Evolutionary conservation across 2,797 vertebrate species (phyloP).

Genomic region (Astyanax mexicanus): DNA sequence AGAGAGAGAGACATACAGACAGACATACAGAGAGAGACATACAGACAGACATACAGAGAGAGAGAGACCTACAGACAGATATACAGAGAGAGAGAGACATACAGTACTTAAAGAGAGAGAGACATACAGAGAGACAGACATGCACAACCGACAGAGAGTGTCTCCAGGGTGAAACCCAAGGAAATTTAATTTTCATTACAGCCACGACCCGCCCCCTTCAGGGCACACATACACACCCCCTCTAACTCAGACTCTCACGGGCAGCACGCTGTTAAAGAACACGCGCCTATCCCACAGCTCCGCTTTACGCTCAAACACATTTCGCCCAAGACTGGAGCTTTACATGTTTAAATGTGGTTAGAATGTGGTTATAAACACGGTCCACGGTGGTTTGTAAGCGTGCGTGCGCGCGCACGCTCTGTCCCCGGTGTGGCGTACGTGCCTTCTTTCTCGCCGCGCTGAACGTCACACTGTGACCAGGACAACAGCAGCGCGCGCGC

Average conservation of each 20-base stretch:
- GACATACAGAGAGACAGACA: too few species aligned
- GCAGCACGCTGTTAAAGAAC: background rate
- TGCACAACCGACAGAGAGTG: too few species aligned
- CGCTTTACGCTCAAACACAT: background rate
- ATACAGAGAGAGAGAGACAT: too few species aligned
- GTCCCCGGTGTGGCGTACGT: constrained; percentile 44
- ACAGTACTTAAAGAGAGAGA: too few species aligned
- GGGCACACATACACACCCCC: background rate
- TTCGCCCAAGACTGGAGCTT: background rate
- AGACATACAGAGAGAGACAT: too few species aligned
- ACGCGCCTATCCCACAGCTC: background rate
- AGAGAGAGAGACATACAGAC: too few species aligned
- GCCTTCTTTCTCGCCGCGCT: constrained; percentile 40
- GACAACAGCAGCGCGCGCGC: background rate
- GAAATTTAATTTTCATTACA: background rate
- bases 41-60: too few species aligned
- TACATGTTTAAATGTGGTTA: too few species aligned
- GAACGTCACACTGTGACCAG: constrained; percentile 8
- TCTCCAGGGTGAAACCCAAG: background rate
- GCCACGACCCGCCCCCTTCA: background rate
- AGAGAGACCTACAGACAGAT: too few species aligned
- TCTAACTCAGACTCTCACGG: background rate
- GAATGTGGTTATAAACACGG: background rate
- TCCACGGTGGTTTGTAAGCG: too few species aligned
- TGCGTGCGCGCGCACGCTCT: background rate